phyloP scores from a whole-genome alignment of 2,888 invertebrate species.

The Dolichopus griseipennis region DNA sequence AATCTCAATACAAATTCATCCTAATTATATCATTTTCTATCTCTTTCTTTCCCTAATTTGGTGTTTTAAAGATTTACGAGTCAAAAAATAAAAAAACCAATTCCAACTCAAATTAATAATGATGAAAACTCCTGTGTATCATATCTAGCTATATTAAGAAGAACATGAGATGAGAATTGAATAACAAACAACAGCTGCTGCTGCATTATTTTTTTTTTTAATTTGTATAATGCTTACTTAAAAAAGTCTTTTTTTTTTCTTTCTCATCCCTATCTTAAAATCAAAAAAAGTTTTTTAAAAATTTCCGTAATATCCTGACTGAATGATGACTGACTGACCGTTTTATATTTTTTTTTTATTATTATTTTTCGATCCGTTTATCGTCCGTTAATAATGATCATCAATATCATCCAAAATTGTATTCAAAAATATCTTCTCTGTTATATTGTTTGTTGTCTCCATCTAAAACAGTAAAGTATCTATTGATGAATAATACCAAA shows the following conservation, averaged over 20 bases:
- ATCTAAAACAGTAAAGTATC: background rate
- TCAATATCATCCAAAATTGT: background rate
- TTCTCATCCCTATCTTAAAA: no score
- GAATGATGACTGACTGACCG: background rate
- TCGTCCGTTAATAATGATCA: background rate
- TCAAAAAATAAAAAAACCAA: background rate
- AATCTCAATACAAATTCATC: no score
- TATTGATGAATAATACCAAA: background rate
- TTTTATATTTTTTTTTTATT: background rate
- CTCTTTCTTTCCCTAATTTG: background rate
- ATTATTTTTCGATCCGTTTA: no score
- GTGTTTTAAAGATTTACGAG: background rate
- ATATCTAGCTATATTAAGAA: background rate
- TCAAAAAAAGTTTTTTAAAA: background rate
- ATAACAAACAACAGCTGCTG: background rate
- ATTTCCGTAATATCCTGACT: slow-evolving; percentile 5
- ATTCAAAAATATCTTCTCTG: background rate
- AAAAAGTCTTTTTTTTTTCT: no score
- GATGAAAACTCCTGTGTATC: background rate
- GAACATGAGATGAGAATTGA: slow-evolving; percentile 3
- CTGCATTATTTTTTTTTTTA: background rate
- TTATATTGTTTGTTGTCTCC: background rate
- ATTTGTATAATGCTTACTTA: no score
- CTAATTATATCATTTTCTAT: background rate
- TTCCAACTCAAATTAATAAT: background rate